Base-by-base conservation (phyloP, 2,888 invertebrate genomes). In the Zeuzera pyrina region DNA sequence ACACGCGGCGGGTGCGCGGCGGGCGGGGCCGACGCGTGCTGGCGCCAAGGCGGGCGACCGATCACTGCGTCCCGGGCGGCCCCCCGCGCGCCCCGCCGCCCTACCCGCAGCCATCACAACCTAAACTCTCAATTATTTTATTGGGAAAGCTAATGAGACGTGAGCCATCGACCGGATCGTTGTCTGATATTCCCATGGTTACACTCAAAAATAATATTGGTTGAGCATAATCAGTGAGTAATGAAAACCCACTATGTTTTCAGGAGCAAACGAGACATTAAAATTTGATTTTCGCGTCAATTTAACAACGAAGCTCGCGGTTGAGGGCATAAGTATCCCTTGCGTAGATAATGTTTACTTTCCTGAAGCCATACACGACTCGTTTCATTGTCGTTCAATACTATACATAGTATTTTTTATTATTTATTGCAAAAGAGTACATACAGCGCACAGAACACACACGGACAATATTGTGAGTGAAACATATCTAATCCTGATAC, bases 91-190 rank as follows among this genome's bases (percentile, higher is more conserved):
- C 40, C n/a, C 28, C 15, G 8, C 13, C 42, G 15, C 42, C 50
- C 48, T 54, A 48, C 39, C 47, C 37, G 21, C 54, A 48, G 35
- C 48, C 56, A 54, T 64, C 65, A 57, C 64, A 54, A 54, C 65
- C 63, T 59, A 71, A 74, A 72, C 74, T 76, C 79, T 67, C 79
- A 76, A 79, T 81, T 79, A 81, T 79, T 79, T 81, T 79, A 81
- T 81, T 74, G 77, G 72, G 60, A 66, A 73, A 78, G 71, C 74
- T 81, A 79, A 81, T 81, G 79, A 79, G 78, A 70, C 74, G 76
- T 63, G 60, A 69, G 62, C 61, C 57, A 67, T 68, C 30, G 34
- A 34, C 27, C 33, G 27, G 55, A 54, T 52, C 59, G 53, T 47
- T 57, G 60, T 58, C 62, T 56, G 54, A 54, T 60, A 59, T 55